These are phyloP conservation scores for Dryococelus australis DNA, from an alignment of 2,888 invertebrate genomes.

Conservation along the genomic window DNA sequence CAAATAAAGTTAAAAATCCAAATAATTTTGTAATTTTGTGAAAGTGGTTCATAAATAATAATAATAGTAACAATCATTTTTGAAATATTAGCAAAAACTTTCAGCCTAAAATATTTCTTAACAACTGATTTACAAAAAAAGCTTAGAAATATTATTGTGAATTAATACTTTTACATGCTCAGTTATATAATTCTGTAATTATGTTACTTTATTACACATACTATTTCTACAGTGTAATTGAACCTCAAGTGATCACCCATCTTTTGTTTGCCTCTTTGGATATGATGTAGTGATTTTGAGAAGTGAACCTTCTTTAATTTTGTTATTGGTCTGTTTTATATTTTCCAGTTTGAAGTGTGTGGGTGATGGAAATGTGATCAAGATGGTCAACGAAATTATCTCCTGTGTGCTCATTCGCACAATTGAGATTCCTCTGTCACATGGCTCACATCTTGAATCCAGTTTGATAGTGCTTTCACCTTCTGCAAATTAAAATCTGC, in stretches of 20 bases:
- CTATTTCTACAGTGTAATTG: not conserved
- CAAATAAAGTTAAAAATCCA: too few relatives aligned
- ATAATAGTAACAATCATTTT: too few relatives aligned
- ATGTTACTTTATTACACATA: too few relatives aligned
- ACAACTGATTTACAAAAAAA: too few relatives aligned
- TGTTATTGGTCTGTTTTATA: not conserved
- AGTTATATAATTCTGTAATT: too few relatives aligned
- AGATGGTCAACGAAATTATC: not conserved
- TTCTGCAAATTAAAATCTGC: slow-evolving; percentile 17
- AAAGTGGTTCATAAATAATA: too few relatives aligned
- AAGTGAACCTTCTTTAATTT: not conserved
- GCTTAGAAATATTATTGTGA: too few relatives aligned
- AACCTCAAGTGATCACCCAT: not conserved
- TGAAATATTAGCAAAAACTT: too few relatives aligned
- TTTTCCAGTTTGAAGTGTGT: not conserved
- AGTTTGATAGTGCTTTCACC: not conserved
- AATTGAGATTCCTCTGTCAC: slow-evolving; percentile 4
- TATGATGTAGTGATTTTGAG: not conserved
- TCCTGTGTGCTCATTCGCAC: not conserved
- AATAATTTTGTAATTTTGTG: too few relatives aligned
- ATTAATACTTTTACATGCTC: too few relatives aligned
- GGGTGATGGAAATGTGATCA: not conserved
- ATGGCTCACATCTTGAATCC: not conserved
- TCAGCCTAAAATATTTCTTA: too few relatives aligned
- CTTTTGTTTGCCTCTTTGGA: not conserved